Evolutionary conservation across 2,797 vertebrate genomes (phyloP).

Genomic region (Setipinna tenuifilis): DNA sequence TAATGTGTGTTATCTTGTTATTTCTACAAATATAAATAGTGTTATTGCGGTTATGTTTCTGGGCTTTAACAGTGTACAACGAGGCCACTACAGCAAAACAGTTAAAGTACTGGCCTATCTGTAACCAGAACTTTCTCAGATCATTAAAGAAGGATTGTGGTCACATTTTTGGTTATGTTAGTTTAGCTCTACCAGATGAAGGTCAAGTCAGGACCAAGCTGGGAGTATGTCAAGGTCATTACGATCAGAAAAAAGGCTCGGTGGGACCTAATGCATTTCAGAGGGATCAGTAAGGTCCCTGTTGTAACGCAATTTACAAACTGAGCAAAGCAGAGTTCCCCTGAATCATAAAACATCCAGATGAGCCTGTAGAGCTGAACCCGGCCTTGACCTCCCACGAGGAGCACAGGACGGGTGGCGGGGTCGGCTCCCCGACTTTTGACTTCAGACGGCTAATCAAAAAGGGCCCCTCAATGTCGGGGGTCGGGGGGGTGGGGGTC

Average conservation of each 20-base stretch:
- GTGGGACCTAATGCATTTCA: background rate
- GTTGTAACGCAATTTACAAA: background rate
- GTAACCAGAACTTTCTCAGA: background rate
- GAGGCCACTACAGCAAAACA: no score
- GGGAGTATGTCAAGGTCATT: slow-evolving; percentile 12
- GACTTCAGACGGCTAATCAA: slow-evolving; percentile 41
- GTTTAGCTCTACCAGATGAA: background rate
- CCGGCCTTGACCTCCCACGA: background rate
- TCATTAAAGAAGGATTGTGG: background rate
- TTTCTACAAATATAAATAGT: no score
- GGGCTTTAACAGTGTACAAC: no score
- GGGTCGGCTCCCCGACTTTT: slow-evolving; percentile 33
- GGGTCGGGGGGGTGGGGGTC: background rate
- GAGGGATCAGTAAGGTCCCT: background rate
- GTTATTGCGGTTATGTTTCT: no score
- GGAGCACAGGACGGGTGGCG: slow-evolving; percentile 16
- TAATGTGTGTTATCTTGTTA: no score
- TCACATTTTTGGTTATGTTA: background rate
- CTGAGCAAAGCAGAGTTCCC: background rate
- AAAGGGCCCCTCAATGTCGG: slow-evolving; percentile 40
- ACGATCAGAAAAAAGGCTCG: background rate
- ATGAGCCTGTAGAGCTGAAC: background rate
- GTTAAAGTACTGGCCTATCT: background rate
- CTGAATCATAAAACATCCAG: background rate
- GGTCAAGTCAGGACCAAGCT: slow-evolving; percentile 2